A percentile compares a stretch with the other conserved stretches of the same genome.
These are phyloP conservation scores for Chlorospingus flavigularis DNA, from an alignment of 2,797 vertebrate genomes.

Conservation along the genomic window DNA sequence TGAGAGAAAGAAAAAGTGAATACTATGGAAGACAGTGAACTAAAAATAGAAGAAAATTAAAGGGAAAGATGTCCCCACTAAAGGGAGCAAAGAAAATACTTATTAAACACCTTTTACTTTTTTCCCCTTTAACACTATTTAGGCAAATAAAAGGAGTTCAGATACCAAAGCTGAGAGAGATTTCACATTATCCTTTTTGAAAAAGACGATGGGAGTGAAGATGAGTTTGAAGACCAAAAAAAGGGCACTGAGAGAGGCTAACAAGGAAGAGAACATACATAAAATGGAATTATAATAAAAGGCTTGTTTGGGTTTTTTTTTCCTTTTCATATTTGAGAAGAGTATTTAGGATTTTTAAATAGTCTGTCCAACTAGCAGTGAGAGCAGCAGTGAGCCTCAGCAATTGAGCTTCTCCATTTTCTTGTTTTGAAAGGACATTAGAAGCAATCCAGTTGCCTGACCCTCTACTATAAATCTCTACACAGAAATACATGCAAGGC, in stretches of 20 bases:
- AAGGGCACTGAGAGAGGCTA: background rate
- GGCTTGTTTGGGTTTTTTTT: fast-evolving
- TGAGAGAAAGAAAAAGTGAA: background rate
- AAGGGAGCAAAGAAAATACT: background rate
- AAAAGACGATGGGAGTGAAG: background rate
- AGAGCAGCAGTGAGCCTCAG: background rate
- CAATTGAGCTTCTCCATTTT: background rate
- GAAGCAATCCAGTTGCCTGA: background rate
- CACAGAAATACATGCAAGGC: background rate
- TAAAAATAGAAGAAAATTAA: background rate
- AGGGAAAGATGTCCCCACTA: background rate
- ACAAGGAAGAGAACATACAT: background rate
- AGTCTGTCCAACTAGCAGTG: background rate
- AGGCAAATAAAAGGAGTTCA: background rate
- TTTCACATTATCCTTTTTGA: background rate
- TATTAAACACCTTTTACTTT: background rate
- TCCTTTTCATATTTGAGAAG: background rate
- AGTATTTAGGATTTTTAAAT: background rate
- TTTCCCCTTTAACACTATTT: background rate
- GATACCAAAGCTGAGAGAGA: background rate
- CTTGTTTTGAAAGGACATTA: background rate
- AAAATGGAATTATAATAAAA: background rate
- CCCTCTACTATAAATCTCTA: background rate
- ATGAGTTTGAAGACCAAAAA: background rate
- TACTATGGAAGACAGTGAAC: background rate